Evolutionary conservation across 2,797 vertebrate genomes (phyloP).

Genomic region (Muraenolepis orangiensis): DNA sequence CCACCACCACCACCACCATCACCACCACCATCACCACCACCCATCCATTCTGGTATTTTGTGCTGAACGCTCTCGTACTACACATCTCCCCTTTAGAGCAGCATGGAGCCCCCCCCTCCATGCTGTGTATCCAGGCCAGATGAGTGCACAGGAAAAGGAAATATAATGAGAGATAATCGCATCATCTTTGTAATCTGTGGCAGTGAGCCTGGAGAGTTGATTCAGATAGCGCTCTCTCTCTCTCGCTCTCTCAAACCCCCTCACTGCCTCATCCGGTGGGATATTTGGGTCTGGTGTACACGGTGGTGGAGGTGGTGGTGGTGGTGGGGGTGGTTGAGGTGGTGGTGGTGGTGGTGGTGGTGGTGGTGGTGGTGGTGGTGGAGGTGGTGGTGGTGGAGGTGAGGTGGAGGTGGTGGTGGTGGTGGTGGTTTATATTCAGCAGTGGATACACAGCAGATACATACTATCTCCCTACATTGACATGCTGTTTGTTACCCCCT

Average conservation of each 20-base stretch:
- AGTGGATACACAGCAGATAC: conserved; percentile 7
- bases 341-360: no score
- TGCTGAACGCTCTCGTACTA: conserved; percentile 23
- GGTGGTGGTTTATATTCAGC: conserved; percentile 1
- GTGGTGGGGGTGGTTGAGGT: no score
- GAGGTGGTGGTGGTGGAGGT: no score
- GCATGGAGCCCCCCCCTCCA: no score
- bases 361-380: no score
- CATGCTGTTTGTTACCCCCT: background rate
- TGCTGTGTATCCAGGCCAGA: conserved; percentile 56
- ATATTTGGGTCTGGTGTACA: no score
- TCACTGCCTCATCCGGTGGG: background rate
- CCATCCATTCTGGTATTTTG: background rate
- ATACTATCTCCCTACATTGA: conserved; percentile 23
- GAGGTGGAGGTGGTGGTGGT: no score
- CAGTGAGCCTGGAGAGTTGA: conserved; percentile 48
- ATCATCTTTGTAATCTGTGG: conserved; percentile 61
- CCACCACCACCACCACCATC: no score
- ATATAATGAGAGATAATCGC: conserved; percentile 75
- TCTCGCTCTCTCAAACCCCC: no score
- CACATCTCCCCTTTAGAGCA: conserved; percentile 37
- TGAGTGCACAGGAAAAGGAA: conserved; percentile 48
- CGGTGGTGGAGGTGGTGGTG: no score
- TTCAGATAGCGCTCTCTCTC: conserved; percentile 44
- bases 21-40: conserved; percentile 18